phyloP scores from a whole-genome alignment of 2,113 vertebrate species.

The Cnemophilus loriae region DNA sequence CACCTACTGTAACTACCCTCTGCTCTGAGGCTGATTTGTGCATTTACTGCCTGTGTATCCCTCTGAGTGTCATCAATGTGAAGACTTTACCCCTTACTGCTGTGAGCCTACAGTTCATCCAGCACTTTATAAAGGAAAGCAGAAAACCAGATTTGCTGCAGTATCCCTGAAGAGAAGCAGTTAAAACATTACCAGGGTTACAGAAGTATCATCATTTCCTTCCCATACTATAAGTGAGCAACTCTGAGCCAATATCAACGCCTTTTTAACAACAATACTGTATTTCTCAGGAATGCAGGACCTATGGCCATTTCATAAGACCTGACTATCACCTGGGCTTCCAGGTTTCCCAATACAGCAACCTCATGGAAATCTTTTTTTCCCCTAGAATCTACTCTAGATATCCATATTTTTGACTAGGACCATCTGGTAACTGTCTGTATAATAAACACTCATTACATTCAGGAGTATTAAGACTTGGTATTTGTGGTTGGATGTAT shows the following conservation, averaged over 20 bases:
- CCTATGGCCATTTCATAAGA: not conserved
- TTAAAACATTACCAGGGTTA: not conserved
- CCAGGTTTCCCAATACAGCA: not conserved
- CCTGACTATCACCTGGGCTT: not conserved
- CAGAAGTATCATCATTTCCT: not conserved
- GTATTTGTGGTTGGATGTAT: not conserved
- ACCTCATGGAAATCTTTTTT: not conserved
- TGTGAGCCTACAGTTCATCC: not conserved
- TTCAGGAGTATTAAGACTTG: not conserved
- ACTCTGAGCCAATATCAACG: not conserved
- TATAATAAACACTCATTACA: not conserved
- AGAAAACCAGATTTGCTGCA: not conserved
- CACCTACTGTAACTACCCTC: not conserved
- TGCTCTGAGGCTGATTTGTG: rapidly evolving
- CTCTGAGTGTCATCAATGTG: not conserved
- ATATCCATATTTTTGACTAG: not conserved
- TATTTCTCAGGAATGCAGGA: not conserved
- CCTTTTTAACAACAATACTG: not conserved
- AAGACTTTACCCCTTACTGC: not conserved
- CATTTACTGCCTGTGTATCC: not conserved
- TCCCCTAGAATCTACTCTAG: not conserved
- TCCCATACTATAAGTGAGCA: not conserved
- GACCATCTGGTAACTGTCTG: not conserved
- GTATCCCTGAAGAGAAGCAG: not conserved
- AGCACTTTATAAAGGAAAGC: not conserved